Conservation (phyloP, 2,797 vertebrate genomes). For the Podarcis siculus region DNA sequence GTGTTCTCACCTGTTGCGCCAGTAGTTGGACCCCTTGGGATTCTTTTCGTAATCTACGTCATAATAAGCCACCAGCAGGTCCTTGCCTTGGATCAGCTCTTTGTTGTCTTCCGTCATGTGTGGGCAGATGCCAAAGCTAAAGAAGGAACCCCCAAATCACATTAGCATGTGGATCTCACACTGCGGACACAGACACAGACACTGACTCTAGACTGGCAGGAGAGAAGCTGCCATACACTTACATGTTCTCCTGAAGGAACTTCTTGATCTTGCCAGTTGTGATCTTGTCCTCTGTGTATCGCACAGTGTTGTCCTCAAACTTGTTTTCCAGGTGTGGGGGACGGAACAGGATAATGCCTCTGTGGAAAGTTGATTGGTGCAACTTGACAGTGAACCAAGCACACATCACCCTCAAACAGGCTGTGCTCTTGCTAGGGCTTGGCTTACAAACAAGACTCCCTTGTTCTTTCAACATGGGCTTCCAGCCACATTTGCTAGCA, state of each 20-base stretch:
- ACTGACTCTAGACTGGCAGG: too few relatives aligned
- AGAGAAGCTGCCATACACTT: conserved; percentile 65
- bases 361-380: conserved; percentile 59
- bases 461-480: background rate
- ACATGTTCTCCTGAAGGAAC: conserved; percentile 97
- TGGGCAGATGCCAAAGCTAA: conserved; percentile 94
- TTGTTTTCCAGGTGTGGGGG: conserved; percentile 88
- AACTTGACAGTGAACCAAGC: background rate
- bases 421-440: background rate
- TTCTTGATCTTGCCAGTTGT: conserved; percentile 90
- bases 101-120: conserved; percentile 98
- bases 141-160: background rate
- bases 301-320: conserved; percentile 89
- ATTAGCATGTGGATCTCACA: background rate
- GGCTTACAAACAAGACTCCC: too few relatives aligned
- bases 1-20: conserved; percentile 91
- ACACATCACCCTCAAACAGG: too few relatives aligned
- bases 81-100: conserved; percentile 92
- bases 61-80: conserved; percentile 93
- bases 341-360: conserved; percentile 90
- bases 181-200: too few relatives aligned
- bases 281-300: conserved; percentile 86
- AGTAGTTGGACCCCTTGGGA: conserved; percentile 97
- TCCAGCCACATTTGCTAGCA: background rate
- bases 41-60: conserved; percentile 97